These are phyloP conservation scores for Aphidius ervi DNA, from an alignment of 1,140 invertebrate species.

Conservation along the genomic window DNA sequence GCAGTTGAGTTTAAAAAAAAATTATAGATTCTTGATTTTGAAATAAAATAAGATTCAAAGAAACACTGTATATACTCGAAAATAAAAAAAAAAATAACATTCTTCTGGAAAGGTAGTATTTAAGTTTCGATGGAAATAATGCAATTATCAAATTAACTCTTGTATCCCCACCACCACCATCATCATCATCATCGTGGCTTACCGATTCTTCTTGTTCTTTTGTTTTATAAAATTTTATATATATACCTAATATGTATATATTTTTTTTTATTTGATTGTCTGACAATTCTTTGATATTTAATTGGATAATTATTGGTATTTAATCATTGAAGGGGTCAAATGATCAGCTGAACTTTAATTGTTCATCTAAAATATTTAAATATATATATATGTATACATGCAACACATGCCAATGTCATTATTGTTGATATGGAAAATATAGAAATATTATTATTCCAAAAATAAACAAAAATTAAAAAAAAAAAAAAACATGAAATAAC, in stretches of 20 bases:
- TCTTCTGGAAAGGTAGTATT: constrained; percentile 44
- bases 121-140: constrained; percentile 38
- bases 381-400: too few species aligned
- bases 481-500: constrained; percentile 1
- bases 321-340: constrained; percentile 32
- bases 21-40: background rate
- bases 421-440: too few species aligned
- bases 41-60: background rate
- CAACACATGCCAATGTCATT: too few species aligned
- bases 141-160: constrained; percentile 47
- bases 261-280: background rate
- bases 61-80: background rate
- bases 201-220: background rate
- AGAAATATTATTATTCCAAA: background rate
- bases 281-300: constrained; percentile 30
- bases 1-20: too few species aligned
- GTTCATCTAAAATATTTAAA: constrained; percentile 32
- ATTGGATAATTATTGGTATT: constrained; percentile 46
- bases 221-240: background rate
- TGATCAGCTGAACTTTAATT: constrained; percentile 35
- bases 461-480: background rate
- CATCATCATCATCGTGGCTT: constrained; percentile 33
- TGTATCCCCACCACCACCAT: constrained; percentile 38
- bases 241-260: background rate
- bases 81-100: constrained; percentile 25